Evolutionary conservation across 1,140 invertebrate species (phyloP).

Genomic region (Sycophila sp.): DNA sequence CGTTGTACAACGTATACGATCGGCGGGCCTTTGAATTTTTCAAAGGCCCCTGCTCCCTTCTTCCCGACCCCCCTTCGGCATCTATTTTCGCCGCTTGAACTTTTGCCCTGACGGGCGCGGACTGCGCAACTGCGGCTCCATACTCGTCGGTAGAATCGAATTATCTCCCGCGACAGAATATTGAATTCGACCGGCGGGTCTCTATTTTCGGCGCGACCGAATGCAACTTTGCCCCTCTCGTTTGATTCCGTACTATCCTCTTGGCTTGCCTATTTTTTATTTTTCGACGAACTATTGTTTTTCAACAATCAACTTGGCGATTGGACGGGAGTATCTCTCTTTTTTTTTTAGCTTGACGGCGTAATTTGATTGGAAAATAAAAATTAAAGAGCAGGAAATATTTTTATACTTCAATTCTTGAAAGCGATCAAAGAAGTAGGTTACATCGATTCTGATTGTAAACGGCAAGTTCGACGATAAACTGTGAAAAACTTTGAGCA

Average conservation of each 20-base stretch:
- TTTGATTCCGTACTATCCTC: background rate
- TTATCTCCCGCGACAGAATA: constrained; percentile 42
- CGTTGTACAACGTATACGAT: background rate
- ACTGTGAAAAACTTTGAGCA: no score
- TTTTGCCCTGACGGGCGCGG: constrained; percentile 44
- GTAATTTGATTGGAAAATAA: no score
- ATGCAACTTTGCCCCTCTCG: background rate
- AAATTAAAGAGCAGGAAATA: no score
- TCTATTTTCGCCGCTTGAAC: constrained; percentile 53
- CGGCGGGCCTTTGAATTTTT: constrained; percentile 44
- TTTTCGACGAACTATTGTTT: background rate
- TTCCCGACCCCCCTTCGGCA: no score
- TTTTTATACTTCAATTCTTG: no score
- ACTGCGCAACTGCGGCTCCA: constrained; percentile 34
- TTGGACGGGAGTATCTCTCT: background rate
- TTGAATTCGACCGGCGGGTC: constrained; percentile 45
- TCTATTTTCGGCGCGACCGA: constrained; percentile 21
- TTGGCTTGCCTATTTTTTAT: background rate
- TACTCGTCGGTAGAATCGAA: constrained; percentile 39
- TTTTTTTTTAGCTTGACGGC: background rate
- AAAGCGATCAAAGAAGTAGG: no score
- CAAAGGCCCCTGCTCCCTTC: constrained; percentile 36
- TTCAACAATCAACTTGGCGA: no score
- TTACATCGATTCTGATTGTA: no score
- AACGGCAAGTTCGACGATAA: no score